These are phyloP conservation scores for Perdita meconis DNA, from an alignment of 2,888 invertebrate species.

Conservation along the genomic window DNA sequence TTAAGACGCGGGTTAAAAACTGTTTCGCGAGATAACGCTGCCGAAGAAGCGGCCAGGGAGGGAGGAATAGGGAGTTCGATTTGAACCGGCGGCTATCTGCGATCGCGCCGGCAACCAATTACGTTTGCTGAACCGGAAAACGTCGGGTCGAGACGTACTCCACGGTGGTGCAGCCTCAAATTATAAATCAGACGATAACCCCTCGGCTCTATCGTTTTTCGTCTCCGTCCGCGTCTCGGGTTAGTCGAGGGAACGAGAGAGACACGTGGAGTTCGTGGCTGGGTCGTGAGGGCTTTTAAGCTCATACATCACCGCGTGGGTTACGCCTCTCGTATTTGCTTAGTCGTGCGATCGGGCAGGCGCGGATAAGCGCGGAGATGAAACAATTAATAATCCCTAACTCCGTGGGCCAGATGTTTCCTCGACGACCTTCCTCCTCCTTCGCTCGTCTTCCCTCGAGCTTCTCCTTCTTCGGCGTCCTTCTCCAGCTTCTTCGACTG, in stretches of 20 bases:
- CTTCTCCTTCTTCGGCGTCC: no score
- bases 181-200: conserved; percentile 80
- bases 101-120: conserved; percentile 80
- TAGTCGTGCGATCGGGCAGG: conserved; percentile 82
- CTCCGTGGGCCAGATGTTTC: conserved; percentile 71
- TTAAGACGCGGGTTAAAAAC: conserved; percentile 59
- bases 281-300: conserved; percentile 81
- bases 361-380: conserved; percentile 81
- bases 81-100: conserved; percentile 74
- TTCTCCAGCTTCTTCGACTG: no score
- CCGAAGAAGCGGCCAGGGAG: conserved; percentile 20
- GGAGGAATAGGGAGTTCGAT: conserved; percentile 44
- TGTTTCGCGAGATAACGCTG: conserved; percentile 60
- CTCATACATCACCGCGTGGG: conserved; percentile 82
- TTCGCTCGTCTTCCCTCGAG: conserved; percentile 12
- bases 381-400: conserved; percentile 82
- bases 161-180: conserved; percentile 74
- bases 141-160: conserved; percentile 73
- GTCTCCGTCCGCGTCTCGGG: conserved; percentile 47
- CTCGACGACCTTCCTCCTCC: conserved; percentile 39
- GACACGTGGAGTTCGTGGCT: conserved; percentile 49
- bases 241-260: conserved; percentile 18
- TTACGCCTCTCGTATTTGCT: conserved; percentile 83
- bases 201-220: conserved; percentile 58
- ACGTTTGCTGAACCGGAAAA: conserved; percentile 82